Base-by-base conservation (phyloP, 2,797 vertebrate species). In the Hybognathus amarus region DNA sequence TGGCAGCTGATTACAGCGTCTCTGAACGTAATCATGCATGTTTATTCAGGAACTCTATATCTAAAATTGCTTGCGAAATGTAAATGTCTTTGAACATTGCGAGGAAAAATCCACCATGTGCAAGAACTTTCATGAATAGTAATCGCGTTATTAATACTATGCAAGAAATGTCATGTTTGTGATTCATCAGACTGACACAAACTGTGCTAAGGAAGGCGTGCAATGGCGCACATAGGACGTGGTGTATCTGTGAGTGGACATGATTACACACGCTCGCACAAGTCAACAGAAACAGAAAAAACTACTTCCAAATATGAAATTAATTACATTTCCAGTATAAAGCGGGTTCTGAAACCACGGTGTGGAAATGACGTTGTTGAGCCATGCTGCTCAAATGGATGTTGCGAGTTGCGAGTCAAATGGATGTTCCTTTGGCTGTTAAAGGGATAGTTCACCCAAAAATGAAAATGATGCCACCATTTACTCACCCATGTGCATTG, bases 111-210 rank as follows among this genome's bases (percentile, higher is more conserved):
- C 38, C 8, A 70, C 24, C 47, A 40, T n/a, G 36, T 56, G 24
- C 27, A 56, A 54, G 63, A 67, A 67, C 24, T 52, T 69, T 42
- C 73, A 76, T 59, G 74, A 83, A 77, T 77, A 77, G 74, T 68
- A 77, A 27, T 33, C 36, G 52, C 27, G 47, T 69, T 61, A 83
- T 76, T 77, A 77, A 77, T 61, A 56, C 64, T 61, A 54, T 2
- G 20, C 38, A 45, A 47, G 66, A 69, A 61, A 77, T 47, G 64
- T 70, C 82, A 83, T 45, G 74, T 70, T 83, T 83, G 52, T 77
- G 52, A 83, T 68, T 77, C 75, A 71, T 83, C 66, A 9, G 66
- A 47, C 64, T 77, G 81, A 75, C 70, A 80, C 38, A 61, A 76
- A 73, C 56, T 20, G 27, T 64, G 15, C 6, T 47, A 10, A 74